A percentile compares a stretch with the other conserved stretches of the same genome.
Conservation (phyloP, 2,888 invertebrate species). For the Strigamia maritima region DNA sequence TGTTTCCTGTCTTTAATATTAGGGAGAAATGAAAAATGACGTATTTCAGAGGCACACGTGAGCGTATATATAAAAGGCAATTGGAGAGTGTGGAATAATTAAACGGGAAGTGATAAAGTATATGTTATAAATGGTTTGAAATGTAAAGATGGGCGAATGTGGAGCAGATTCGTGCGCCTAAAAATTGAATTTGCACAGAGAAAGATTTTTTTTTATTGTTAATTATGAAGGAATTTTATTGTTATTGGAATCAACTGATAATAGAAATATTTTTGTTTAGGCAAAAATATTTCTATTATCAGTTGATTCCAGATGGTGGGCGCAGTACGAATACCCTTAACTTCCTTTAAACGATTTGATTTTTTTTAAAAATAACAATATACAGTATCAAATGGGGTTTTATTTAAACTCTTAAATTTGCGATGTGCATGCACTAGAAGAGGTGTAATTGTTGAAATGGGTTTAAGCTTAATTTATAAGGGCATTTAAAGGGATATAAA, state of each 20-base stretch:
- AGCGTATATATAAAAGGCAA: neutral
- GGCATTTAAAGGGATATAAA: neutral
- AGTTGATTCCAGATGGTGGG: neutral
- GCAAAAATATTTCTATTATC: neutral
- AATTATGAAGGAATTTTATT: neutral
- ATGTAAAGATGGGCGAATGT: neutral
- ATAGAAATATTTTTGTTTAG: too few relatives aligned
- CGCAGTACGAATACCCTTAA: neutral
- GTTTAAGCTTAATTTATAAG: neutral
- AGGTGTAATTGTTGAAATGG: neutral
- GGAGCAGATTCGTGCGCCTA: neutral
- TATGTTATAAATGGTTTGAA: neutral
- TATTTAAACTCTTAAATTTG: neutral
- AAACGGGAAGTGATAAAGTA: conserved; percentile 26
- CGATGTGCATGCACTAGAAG: neutral
- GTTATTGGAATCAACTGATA: neutral
- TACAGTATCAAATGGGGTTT: neutral
- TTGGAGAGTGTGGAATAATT: neutral
- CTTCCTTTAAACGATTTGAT: neutral
- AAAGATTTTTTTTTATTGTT: neutral
- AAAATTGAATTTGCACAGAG: neutral
- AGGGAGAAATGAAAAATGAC: conserved; percentile 27
- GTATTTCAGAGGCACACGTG: conserved; percentile 15
- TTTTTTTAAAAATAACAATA: too few relatives aligned
- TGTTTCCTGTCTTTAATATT: conserved; percentile 26